Base-by-base conservation (phyloP, 2,113 vertebrate genomes). In the Alaudala cheleensis region DNA sequence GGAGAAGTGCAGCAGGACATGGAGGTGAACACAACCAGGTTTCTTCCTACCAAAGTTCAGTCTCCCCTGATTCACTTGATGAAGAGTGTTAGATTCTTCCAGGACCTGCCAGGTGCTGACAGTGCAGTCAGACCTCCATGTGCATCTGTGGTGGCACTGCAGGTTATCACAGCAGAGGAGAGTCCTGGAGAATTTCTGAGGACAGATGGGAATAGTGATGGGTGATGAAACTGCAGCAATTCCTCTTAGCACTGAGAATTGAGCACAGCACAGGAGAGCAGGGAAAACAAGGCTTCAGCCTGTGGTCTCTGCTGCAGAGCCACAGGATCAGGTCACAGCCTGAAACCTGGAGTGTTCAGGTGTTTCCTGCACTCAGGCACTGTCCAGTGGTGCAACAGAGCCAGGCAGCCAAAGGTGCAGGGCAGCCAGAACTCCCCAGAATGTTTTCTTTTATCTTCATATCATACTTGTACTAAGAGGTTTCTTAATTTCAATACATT, bases 321-420 rank as follows among this genome's bases (percentile, higher is more conserved):
- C 20, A 1, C 4, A 1, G 19, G 61, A 29, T 37, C 49, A 40
- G 34, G 33, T 13, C 83, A 67, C 57, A 57, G 25, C 51, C 28
- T 16, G 39, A 21, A 29, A 0, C 39, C 34, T 67, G 79, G 34
- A 69, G 40, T 42, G 21, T 58, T 42, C 6, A 3, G 76, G 50
- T 20, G 37, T 45, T 76, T 60, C n/a, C 53, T 25, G 50, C 1
- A 0, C 54, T 49, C 88, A 14, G 47, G 24, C 3, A 50, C 24
- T 0, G 0, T 5, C 3, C 54, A 5, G 69, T 0, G 15, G 37
- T 18, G 5, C 51, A 4, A 1, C 6, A 40, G 47, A 67, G 62
- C 37, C 14, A 26, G 65, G 14, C 57, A 60, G 66, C 31, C n/a
- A 47, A 21, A n/a, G 50, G 20, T 16, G 14, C 11, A 8, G 39